Evolutionary conservation across 2,113 vertebrate species (phyloP), one percentile per base, ranked within the genome.

Genomic region (Sander lucioperca): DNA sequence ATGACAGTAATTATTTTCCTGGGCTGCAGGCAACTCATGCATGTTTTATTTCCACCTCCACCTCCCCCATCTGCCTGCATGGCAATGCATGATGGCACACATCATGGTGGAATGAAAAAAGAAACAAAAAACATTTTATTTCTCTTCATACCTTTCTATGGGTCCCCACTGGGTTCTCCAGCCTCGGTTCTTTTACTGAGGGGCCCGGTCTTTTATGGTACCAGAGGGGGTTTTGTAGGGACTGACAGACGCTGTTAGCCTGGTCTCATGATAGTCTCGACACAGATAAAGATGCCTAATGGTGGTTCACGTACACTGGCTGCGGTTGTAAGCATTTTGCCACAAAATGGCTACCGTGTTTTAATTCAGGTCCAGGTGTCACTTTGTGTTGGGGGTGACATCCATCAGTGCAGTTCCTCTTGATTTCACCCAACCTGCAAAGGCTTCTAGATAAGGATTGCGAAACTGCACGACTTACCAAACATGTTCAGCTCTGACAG

Each of bases 1-100:
- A 99, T 99, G 97, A 98, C 97, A 98, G 97, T 99, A 99, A 99
- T 99, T 98, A 99, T 99, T 99, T 99, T 99, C 90, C 96, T 97
- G 97, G 97, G 97, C 98, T 99, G 97, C 95, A 88, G 97, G 97
- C 97, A 96, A 97, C 97, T 99, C 97, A 99, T 99, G 97, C 97
- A 94, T 94, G 93, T 94, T 94, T 94, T 94, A 94, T 94, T 92
- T 92, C 89, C 90, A 89, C 93, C 89, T 92, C 90, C 90, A 90
- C 92, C 91, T 93, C 88, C 92, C 92, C 91, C 94, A 93, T 94
- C 91, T 93, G 94, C 90, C 86, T 92, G 84, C 86, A 91, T 84
- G 86, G 89, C 77, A 15, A 89, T 90, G 87, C 86, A 91, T 88
- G 82, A 91, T 88, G 82, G 91, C 74, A 68, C 83, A 88, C 77